Percentiles rank a stretch among this genome's conserved stretches.
These are phyloP conservation scores for Clusia tigrina DNA, from an alignment of 2,888 invertebrate species.

Conservation along the genomic window DNA sequence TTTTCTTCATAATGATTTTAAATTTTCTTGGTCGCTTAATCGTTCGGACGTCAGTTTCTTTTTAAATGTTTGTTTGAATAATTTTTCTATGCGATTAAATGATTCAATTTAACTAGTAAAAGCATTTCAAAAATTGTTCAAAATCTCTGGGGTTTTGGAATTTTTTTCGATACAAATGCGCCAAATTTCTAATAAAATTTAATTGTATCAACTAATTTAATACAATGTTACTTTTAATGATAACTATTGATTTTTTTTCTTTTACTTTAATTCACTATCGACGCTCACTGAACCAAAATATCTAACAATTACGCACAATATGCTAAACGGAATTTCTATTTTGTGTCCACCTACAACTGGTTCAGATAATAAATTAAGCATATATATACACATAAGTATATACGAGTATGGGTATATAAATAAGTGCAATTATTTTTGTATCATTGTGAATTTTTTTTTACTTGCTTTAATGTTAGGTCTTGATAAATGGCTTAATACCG, in stretches of 20 bases:
- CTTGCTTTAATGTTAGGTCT: slow-evolving; percentile 7
- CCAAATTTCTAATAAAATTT: neutral
- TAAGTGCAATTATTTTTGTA: too few relatives aligned
- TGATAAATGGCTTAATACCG: too few relatives aligned
- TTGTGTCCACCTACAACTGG: too few relatives aligned
- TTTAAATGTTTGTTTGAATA: neutral
- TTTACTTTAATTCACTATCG: neutral
- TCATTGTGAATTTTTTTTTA: slow-evolving; percentile 32
- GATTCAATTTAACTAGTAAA: neutral
- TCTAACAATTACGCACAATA: slow-evolving; percentile 8
- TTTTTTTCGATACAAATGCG: neutral
- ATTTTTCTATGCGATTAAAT: neutral
- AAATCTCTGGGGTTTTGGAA: too few relatives aligned
- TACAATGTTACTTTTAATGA: too few relatives aligned
- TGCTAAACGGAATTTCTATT: slow-evolving; percentile 26
- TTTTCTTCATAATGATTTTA: slow-evolving; percentile 55
- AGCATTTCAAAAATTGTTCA: too few relatives aligned
- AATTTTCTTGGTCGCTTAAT: neutral
- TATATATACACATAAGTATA: too few relatives aligned
- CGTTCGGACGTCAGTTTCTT: neutral
- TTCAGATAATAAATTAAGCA: too few relatives aligned
- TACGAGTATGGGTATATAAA: too few relatives aligned
- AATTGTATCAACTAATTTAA: neutral
- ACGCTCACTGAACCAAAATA: neutral
- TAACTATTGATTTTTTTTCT: too few relatives aligned